These are phyloP conservation scores for Gadopsis marmoratus DNA, from an alignment of 2,797 vertebrate species.

Conservation along the genomic window DNA sequence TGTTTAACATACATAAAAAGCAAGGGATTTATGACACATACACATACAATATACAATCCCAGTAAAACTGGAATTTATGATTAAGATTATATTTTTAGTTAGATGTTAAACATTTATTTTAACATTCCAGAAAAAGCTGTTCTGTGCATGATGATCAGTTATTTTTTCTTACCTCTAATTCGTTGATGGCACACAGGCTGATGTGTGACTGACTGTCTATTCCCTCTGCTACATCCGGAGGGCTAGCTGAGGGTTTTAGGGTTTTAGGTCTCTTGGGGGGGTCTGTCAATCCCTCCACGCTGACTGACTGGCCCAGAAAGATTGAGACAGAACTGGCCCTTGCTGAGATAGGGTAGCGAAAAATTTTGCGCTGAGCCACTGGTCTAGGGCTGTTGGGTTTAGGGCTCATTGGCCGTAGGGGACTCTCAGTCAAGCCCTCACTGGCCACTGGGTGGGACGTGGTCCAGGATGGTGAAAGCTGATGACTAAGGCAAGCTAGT, in stretches of 20 bases:
- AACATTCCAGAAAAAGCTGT: background rate
- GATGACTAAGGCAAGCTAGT: slow-evolving; percentile 54
- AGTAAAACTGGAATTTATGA: background rate
- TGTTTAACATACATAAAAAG: slow-evolving; percentile 14
- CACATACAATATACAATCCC: background rate
- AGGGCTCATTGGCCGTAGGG: slow-evolving; percentile 90
- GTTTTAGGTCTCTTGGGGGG: slow-evolving; percentile 85
- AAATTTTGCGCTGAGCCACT: slow-evolving; percentile 72
- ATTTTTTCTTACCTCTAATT: slow-evolving; percentile 87
- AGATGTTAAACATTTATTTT: background rate
- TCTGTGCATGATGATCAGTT: background rate
- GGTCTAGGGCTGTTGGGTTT: slow-evolving; percentile 89
- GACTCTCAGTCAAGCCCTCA: slow-evolving; percentile 77
- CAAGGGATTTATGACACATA: slow-evolving; percentile 8
- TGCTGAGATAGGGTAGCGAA: slow-evolving; percentile 76
- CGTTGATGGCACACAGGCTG: slow-evolving; percentile 78
- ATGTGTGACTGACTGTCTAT: slow-evolving; percentile 81
- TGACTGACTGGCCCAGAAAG: slow-evolving; percentile 82
- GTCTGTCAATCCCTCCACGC: slow-evolving; percentile 76
- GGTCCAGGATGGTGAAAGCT: slow-evolving; percentile 72
- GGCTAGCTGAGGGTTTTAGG: slow-evolving; percentile 84
- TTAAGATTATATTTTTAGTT: background rate
- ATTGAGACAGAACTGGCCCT: slow-evolving; percentile 84
- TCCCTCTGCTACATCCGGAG: slow-evolving; percentile 79
- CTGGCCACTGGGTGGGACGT: slow-evolving; percentile 62